Percentiles rank a stretch among this genome's conserved stretches.
These are phyloP conservation scores for Diogma glabrata DNA, from an alignment of 2,888 invertebrate species.

Conservation along the genomic window DNA sequence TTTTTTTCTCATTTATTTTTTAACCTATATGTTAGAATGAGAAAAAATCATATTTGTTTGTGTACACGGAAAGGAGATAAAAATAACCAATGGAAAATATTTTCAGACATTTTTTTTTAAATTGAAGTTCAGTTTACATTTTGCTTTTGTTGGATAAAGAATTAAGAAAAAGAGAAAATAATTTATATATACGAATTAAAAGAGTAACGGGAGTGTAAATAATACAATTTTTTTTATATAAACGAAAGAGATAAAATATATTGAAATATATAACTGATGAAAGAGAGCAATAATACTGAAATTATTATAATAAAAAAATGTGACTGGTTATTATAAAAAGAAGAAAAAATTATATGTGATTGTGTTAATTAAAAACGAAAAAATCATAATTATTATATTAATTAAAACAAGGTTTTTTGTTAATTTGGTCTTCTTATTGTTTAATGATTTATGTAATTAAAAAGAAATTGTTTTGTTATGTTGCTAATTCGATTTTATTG, in stretches of 20 bases:
- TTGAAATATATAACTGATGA: background rate
- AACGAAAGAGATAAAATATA: constrained; percentile 9
- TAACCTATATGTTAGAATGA: too few species aligned
- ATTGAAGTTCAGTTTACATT: constrained; percentile 9
- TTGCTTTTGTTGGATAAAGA: constrained; percentile 7
- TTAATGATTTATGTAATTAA: too few species aligned
- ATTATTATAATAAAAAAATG: background rate
- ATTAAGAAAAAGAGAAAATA: background rate
- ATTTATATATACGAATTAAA: too few species aligned
- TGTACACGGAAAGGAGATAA: too few species aligned
- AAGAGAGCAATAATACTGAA: background rate
- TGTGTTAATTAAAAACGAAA: too few species aligned
- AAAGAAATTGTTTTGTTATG: background rate
- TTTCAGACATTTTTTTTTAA: too few species aligned
- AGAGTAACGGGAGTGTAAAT: background rate
- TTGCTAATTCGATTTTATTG: constrained; percentile 4
- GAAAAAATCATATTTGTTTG: too few species aligned
- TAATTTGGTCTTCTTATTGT: constrained; percentile 8
- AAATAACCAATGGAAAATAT: too few species aligned
- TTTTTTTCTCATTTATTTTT: too few species aligned
- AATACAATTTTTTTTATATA: background rate
- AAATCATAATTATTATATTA: too few species aligned
- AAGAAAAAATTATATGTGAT: too few species aligned
- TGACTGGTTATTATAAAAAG: too few species aligned
- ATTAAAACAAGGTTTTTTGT: constrained; percentile 3